Conservation (phyloP, 2,113 vertebrate species). For the Hemibagrus wyckioides region DNA sequence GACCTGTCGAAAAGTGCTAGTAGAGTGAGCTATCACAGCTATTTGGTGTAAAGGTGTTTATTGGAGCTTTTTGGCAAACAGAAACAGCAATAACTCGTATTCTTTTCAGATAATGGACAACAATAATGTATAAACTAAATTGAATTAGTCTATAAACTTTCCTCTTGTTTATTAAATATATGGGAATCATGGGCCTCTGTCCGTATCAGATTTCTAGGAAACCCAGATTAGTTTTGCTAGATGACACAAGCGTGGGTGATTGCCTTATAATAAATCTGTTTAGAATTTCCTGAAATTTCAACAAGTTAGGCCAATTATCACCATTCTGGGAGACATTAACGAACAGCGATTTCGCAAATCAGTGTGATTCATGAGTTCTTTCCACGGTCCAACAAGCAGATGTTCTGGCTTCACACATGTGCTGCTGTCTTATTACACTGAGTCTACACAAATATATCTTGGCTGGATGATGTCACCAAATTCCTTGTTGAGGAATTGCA, state of each 20-base stretch:
- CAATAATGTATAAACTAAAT: background rate
- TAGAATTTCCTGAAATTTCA: conserved; percentile 15
- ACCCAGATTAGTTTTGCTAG: background rate
- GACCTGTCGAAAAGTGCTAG: too few relatives aligned
- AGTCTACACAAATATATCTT: background rate
- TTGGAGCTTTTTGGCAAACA: conserved; percentile 43
- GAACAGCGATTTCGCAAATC: background rate
- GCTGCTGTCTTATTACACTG: background rate
- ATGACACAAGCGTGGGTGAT: background rate
- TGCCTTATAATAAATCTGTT: background rate
- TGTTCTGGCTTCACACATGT: background rate
- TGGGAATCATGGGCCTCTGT: background rate
- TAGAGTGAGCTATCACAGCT: background rate
- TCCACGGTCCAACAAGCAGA: conserved; percentile 9
- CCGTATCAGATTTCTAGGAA: conserved; percentile 6
- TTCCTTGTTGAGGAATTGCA: background rate
- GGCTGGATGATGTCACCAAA: background rate
- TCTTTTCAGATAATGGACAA: conserved; percentile 41
- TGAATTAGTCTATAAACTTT: background rate
- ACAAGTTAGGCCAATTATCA: background rate
- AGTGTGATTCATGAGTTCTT: background rate
- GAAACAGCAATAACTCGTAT: conserved; percentile 37
- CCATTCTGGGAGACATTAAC: background rate
- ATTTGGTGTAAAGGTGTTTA: conserved; percentile 41
- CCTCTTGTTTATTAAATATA: background rate